Conservation (phyloP, 2,113 vertebrate species). For the Myiozetetes cayanensis region DNA sequence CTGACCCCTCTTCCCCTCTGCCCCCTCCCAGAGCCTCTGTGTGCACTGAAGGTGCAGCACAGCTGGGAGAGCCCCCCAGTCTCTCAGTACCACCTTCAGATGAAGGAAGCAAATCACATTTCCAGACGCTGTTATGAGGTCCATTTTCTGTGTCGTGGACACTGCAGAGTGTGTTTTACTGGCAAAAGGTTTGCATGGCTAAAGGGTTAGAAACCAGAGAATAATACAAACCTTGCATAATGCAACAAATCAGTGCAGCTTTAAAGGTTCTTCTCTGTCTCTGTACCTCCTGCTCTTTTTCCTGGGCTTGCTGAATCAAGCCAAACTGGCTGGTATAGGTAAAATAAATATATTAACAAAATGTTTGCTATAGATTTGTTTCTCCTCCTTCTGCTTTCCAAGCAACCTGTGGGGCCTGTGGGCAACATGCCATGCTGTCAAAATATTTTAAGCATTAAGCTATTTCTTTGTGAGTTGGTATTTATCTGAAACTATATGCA, state of each 20-base stretch:
- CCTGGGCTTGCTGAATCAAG: not conserved
- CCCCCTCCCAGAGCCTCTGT: not conserved
- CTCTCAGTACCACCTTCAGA: not conserved
- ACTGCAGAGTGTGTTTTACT: not conserved
- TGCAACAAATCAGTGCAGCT: not conserved
- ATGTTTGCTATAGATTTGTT: not conserved
- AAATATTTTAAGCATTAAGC: not conserved
- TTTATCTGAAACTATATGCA: not conserved
- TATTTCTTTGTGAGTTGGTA: not conserved
- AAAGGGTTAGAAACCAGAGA: not conserved
- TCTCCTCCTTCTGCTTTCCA: not conserved
- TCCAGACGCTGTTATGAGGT: not conserved
- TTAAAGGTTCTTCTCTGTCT: not conserved
- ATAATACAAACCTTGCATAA: not conserved
- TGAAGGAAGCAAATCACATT: not conserved
- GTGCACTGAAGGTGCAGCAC: not conserved
- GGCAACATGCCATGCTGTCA: not conserved
- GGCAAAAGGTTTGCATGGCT: not conserved
- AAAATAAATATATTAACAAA: not conserved
- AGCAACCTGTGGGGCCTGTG: not conserved
- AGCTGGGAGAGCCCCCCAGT: rapidly evolving
- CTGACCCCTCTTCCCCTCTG: not conserved
- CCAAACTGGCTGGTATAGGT: not conserved
- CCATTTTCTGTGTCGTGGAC: not conserved
- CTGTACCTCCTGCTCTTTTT: not conserved